These are phyloP conservation scores for Pagetopsis macropterus DNA, from an alignment of 2,797 vertebrate species.

Conservation along the genomic window DNA sequence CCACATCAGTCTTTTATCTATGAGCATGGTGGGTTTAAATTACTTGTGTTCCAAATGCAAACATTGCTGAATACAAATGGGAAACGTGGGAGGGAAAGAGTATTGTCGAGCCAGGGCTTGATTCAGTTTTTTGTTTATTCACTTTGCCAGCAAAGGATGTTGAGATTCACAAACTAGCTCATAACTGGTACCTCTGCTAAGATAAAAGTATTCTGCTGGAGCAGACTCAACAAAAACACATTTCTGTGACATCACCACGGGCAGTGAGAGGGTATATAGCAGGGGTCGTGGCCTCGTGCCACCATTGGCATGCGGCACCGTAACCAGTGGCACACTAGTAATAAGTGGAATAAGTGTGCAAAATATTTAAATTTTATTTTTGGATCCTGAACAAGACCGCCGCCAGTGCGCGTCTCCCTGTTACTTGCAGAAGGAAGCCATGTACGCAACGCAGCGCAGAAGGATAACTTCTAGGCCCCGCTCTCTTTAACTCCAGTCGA, in stretches of 20 bases:
- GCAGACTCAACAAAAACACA: constrained; percentile 22
- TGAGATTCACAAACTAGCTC: constrained; percentile 35
- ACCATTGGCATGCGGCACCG: too few relatives aligned
- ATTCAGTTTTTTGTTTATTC: constrained; percentile 25
- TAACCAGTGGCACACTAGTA: too few relatives aligned
- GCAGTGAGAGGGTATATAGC: background rate
- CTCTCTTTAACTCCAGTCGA: too few relatives aligned
- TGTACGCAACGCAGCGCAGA: too few relatives aligned
- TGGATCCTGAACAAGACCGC: too few relatives aligned
- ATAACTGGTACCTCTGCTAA: constrained; percentile 13
- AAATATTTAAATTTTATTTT: too few relatives aligned
- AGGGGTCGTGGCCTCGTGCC: too few relatives aligned
- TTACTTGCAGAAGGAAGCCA: too few relatives aligned
- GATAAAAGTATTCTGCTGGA: constrained; percentile 24
- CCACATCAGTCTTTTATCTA: constrained; percentile 56
- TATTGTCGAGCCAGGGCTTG: constrained; percentile 6
- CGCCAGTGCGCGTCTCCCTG: too few relatives aligned
- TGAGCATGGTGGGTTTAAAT: constrained; percentile 41
- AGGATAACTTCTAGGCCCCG: too few relatives aligned
- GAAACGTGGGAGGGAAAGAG: constrained; percentile 24
- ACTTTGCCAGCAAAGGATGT: constrained; percentile 4
- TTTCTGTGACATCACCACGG: constrained; percentile 16
- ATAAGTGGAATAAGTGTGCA: too few relatives aligned
- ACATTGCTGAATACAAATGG: constrained; percentile 49
- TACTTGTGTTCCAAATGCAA: constrained; percentile 49